These are phyloP conservation scores for Zosterops pallidus DNA, from an alignment of 2,113 vertebrate genomes.

Conservation along the genomic window DNA sequence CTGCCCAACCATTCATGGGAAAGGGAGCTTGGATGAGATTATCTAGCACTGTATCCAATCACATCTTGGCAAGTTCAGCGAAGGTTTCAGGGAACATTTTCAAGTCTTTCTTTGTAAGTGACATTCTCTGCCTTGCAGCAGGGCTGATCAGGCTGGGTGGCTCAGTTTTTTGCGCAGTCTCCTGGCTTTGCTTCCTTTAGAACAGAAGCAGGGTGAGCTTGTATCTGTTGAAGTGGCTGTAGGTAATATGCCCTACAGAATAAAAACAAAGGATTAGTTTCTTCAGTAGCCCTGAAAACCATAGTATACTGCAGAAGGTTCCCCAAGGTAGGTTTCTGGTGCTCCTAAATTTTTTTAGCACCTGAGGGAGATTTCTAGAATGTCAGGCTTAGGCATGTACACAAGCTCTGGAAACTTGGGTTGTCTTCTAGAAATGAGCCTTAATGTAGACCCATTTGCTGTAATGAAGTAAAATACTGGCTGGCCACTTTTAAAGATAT, in stretches of 20 bases:
- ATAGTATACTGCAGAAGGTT: not conserved
- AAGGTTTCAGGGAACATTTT: not conserved
- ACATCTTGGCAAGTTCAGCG: not conserved
- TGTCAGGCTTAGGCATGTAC: not conserved
- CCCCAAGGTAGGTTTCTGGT: not conserved
- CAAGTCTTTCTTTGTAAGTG: not conserved
- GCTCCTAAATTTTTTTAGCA: not conserved
- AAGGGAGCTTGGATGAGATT: not conserved
- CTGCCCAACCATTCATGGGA: not conserved
- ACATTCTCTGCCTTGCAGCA: not conserved
- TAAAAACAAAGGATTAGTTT: not conserved
- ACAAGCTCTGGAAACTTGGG: not conserved
- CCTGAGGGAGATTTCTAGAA: not conserved
- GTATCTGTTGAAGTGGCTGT: not conserved
- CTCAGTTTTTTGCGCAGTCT: not conserved
- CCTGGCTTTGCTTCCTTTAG: not conserved
- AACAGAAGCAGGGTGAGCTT: not conserved
- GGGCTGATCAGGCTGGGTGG: not conserved
- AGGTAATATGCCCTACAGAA: not conserved
- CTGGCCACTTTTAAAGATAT: not conserved
- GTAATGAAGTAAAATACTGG: not conserved
- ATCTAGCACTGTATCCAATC: not conserved
- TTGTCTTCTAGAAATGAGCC: not conserved
- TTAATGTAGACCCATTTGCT: not conserved
- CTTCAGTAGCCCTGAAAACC: constrained; percentile 6